Conservation (phyloP, 1,140 invertebrate genomes). For the Drosophila sechellia region DNA sequence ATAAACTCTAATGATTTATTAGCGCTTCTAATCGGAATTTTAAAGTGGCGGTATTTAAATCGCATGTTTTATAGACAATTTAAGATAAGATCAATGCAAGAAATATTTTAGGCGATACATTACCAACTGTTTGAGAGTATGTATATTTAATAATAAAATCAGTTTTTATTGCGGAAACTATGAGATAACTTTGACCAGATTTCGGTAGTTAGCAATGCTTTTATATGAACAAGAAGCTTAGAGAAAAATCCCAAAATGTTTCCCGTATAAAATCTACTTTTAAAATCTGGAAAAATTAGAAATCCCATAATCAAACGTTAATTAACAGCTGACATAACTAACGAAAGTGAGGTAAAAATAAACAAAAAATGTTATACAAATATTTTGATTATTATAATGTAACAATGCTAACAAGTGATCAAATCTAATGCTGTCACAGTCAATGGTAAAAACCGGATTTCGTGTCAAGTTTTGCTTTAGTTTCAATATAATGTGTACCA, state of each 20-base stretch:
- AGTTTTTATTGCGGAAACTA: neutral
- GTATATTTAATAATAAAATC: neutral
- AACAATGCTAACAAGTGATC: slow-evolving; percentile 26
- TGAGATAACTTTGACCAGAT: neutral
- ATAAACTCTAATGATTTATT: slow-evolving; percentile 50
- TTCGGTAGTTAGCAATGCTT: neutral
- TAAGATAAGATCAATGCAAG: neutral
- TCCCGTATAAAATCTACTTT: neutral
- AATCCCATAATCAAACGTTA: slow-evolving; percentile 8
- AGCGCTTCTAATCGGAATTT: slow-evolving; percentile 5
- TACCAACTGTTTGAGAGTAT: neutral
- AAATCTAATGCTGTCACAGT: slow-evolving; percentile 49
- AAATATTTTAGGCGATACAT: neutral
- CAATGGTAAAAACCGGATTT: slow-evolving; percentile 62
- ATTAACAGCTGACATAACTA: neutral
- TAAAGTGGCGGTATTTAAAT: slow-evolving; percentile 6
- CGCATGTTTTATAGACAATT: neutral
- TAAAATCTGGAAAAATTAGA: slow-evolving; percentile 6
- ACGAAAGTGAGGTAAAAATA: slow-evolving; percentile 11
- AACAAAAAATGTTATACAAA: slow-evolving; percentile 9
- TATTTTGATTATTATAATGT: slow-evolving; percentile 30
- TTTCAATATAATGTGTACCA: slow-evolving; percentile 44
- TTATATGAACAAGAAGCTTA: neutral
- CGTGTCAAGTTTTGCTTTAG: slow-evolving; percentile 49
- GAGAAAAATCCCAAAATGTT: neutral